Evolutionary conservation across 2,113 vertebrate species (phyloP), one percentile per base, ranked within the genome.

Genomic region (Oncorhynchus clarkii): DNA sequence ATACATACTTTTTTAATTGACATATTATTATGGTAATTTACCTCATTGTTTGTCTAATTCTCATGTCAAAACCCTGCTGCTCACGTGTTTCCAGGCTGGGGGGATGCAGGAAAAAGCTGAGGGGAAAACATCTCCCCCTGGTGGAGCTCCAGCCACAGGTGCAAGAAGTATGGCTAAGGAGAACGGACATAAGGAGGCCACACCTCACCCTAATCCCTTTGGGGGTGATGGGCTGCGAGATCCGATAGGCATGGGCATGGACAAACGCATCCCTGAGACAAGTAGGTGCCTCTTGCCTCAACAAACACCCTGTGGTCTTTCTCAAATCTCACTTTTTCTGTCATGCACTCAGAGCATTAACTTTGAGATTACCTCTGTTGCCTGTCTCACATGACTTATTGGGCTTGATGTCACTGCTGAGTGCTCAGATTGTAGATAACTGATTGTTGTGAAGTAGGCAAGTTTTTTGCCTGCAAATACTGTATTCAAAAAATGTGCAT

Each of bases 191-290:
- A 96, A 93, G 78, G 89, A 93, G 45, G 34, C 76, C 76, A 57
- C 84, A 74, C 49, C 88, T 31, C 71, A 82, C 73, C 49, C 88
- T 27, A 73, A 81, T 86, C 88, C 91, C 60, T 93, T 91, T 78
- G 88, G 91, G 65, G 91, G 87, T 22, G 94, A 92, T 18, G 95
- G 94, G 80, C 93, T 95, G 90, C 94, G 93, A 90, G 95, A 96
- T 90, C 85, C 89, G 78, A 94, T 93, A 82, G 93, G 92, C 39
- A 11, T 45, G 39, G 39, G 39, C 93, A 93, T 95, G 91, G 94
- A 95, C 91, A 94, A 94, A 87, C 92, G 93, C 85, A 96, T 97
- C 87, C 92, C 95, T 90, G 95, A 96, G 92, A 97, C 95, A 94
- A 98, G 96, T 98, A 88, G 91, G 96, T 94, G 80, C 72, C 16